These are phyloP conservation scores for Elaeidobius kamerunicus DNA, from an alignment of 2,888 invertebrate species.

Conservation along the genomic window DNA sequence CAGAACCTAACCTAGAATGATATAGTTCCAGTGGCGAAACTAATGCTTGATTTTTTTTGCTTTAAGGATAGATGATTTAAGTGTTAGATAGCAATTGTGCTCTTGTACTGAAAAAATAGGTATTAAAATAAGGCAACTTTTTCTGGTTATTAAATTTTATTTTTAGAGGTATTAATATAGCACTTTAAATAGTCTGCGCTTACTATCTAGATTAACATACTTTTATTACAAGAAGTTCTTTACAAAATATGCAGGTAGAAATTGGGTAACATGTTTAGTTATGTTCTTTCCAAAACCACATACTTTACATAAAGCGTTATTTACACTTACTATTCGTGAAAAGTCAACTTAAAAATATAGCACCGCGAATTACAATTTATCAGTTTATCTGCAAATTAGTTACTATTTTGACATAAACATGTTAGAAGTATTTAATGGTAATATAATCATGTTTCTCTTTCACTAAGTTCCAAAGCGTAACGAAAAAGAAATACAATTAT, in stretches of 20 bases:
- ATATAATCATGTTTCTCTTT: slow-evolving; percentile 43
- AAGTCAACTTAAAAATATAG: slow-evolving; percentile 37
- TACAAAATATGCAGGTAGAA: slow-evolving; percentile 19
- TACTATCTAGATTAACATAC: slow-evolving; percentile 17
- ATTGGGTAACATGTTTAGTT: slow-evolving; percentile 21
- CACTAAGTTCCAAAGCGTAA: slow-evolving; percentile 43
- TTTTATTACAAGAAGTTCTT: slow-evolving; percentile 12
- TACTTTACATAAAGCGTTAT: slow-evolving; percentile 36
- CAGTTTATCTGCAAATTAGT: too few relatives aligned
- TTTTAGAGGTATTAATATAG: slow-evolving; percentile 22
- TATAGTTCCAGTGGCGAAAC: too few relatives aligned
- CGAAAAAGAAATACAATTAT: slow-evolving; percentile 44
- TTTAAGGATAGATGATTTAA: too few relatives aligned
- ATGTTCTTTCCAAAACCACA: slow-evolving; percentile 13
- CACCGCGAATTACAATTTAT: slow-evolving; percentile 35
- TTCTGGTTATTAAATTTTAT: slow-evolving; percentile 21
- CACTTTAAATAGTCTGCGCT: slow-evolving; percentile 19
- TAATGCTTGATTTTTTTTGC: too few relatives aligned
- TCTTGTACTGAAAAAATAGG: too few relatives aligned
- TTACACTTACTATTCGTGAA: slow-evolving; percentile 38
- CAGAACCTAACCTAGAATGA: too few relatives aligned
- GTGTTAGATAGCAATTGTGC: too few relatives aligned
- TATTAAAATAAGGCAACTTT: slow-evolving; percentile 6
- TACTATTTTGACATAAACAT: slow-evolving; percentile 5
- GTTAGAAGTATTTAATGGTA: slow-evolving; percentile 3